phyloP scores from a whole-genome alignment of 37 sponge, comb jelly and placozoan species.

The Aplysina aerophoba region DNA sequence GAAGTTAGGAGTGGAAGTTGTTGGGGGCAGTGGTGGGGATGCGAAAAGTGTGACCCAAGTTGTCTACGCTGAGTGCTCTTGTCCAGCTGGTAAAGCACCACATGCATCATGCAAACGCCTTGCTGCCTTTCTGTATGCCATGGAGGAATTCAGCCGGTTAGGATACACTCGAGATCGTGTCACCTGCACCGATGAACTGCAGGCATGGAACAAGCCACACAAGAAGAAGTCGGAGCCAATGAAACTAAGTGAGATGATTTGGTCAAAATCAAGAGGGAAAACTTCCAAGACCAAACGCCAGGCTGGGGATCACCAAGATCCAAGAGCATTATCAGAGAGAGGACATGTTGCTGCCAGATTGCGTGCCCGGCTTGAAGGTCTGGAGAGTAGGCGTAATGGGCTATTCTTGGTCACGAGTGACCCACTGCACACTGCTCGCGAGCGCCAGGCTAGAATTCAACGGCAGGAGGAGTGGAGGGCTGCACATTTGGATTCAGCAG shows the following conservation, averaged over 20 bases:
- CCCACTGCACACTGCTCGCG: neutral
- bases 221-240: slow-evolving; percentile 20
- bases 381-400: neutral
- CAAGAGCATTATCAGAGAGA: slow-evolving; percentile 3
- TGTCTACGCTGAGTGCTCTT: slow-evolving; percentile 22
- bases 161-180: slow-evolving; percentile 22
- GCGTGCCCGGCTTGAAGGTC: neutral
- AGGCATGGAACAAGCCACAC: slow-evolving; percentile 19
- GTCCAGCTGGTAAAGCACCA: slow-evolving; percentile 31
- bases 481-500: neutral
- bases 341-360: slow-evolving; percentile 17
- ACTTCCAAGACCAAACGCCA: neutral
- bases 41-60: slow-evolving; percentile 9
- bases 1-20: slow-evolving; percentile 10
- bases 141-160: slow-evolving; percentile 11
- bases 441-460: neutral
- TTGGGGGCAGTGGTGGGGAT: slow-evolving; percentile 7
- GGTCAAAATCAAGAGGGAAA: neutral
- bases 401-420: slow-evolving; percentile 30
- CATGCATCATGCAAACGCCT: slow-evolving; percentile 27
- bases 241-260: neutral
- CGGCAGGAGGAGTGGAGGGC: slow-evolving; percentile 31
- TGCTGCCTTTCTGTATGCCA: slow-evolving; percentile 31
- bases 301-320: slow-evolving; percentile 18
- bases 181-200: slow-evolving; percentile 2